phyloP scores from a whole-genome alignment of 2,797 vertebrate genomes.

The Scarus forsteni region DNA sequence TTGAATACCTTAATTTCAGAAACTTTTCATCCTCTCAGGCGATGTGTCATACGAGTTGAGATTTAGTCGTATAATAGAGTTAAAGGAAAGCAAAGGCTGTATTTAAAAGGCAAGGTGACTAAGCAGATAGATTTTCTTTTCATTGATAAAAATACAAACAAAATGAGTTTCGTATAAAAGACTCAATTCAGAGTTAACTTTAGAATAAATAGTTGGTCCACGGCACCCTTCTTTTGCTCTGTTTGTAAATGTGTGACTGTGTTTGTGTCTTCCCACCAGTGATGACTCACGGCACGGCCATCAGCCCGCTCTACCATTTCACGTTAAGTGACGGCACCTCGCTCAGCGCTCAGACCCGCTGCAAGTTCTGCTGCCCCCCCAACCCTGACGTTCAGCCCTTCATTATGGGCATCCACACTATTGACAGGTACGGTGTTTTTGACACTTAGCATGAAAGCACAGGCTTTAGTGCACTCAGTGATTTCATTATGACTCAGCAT shows the following conservation, averaged over 20 bases:
- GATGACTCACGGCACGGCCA: constrained; percentile 93
- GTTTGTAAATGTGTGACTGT: not conserved
- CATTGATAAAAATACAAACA: not conserved
- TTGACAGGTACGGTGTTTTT: constrained; percentile 89
- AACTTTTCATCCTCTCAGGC: not conserved
- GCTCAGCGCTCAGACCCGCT: constrained; percentile 96
- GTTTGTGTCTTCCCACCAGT: constrained; percentile 77
- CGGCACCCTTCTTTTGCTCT: too few species aligned
- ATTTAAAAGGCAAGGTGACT: not conserved
- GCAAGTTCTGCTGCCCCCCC: constrained; percentile 96
- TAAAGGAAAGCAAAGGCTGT: not conserved
- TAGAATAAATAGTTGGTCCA: too few species aligned
- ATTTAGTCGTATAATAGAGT: not conserved
- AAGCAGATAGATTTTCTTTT: not conserved
- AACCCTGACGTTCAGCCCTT: constrained; percentile 96
- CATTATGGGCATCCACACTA: constrained; percentile 98
- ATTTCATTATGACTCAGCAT: not conserved
- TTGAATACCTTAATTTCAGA: not conserved
- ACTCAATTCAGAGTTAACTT: not conserved
- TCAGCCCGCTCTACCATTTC: constrained; percentile 95
- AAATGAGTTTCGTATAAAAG: too few species aligned
- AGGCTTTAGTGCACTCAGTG: not conserved
- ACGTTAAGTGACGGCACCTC: constrained; percentile 92
- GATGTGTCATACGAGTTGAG: not conserved
- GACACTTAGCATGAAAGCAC: not conserved